Base-by-base conservation (phyloP, 2,113 vertebrate genomes). In the Lates calcarifer region DNA sequence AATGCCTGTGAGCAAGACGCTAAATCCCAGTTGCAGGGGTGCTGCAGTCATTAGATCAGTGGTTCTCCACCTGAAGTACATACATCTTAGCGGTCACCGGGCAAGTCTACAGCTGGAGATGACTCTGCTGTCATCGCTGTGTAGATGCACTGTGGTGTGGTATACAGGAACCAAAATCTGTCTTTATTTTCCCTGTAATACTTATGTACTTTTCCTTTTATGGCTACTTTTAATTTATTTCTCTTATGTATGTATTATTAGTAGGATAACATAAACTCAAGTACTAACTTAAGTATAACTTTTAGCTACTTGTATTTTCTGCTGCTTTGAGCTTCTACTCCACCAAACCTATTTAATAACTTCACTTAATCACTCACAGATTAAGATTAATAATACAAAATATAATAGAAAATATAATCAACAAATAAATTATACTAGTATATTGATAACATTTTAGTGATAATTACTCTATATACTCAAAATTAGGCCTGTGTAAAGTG, bases 11-110 rank as follows among this genome's bases (percentile, higher is more conserved):
- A 73, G 55, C 17, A 12, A 24, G 78, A 77, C 43, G 33, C 22
- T 39, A 33, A 60, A 64, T 57, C 29, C 71, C 64, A 89, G 63
- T 56, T 77, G 31, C 22, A 68, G 51, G 39, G 28, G 31, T n/a
- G 35, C 39, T 72, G 58, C 63, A 43, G 18, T 29, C 13, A 9
- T 82, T 61, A 33, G 43, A 87, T 43, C 31, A 53, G 26, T 39
- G 60, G 64, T 37, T 64, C 31, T 55, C 26, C 65, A 68, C 57
- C 56, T 62, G 15, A 5, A 51, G 3, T 63, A 49, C 24, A 6
- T 55, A 61, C 51, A 6, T 72, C 33, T 47, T 28, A 22, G 31
- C 47, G 53, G 58, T 61, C 64, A 49, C 39, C 24, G 3, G 15
- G 20, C 29, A 67, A 39, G 6, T 20, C 11, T 24, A 15, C 22